Evolutionary conservation across 2,888 invertebrate species (phyloP).

Genomic region (Acronicta leporina): DNA sequence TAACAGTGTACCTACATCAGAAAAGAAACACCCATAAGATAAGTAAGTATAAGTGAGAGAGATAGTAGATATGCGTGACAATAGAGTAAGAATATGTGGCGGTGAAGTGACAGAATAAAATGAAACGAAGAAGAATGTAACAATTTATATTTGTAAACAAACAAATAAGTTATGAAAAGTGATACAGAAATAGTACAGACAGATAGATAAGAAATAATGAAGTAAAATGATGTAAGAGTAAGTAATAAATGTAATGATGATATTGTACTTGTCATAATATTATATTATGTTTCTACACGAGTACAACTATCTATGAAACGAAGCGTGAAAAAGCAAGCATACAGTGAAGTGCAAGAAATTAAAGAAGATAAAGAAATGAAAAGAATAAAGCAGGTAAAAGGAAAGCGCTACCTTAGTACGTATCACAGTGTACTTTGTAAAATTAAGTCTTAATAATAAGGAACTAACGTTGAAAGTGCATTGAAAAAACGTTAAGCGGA

Average conservation of each 20-base stretch:
- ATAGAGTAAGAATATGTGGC: slow-evolving; percentile 10
- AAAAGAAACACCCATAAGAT: not conserved
- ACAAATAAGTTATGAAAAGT: slow-evolving; percentile 28
- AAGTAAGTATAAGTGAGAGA: slow-evolving; percentile 5
- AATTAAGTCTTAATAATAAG: slow-evolving; percentile 66
- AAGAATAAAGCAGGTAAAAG: slow-evolving; percentile 30
- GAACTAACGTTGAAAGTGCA: slow-evolving; percentile 74
- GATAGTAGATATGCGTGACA: slow-evolving; percentile 23
- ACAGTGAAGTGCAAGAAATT: slow-evolving; percentile 42
- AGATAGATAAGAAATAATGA: slow-evolving; percentile 13
- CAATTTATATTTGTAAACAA: slow-evolving; percentile 54
- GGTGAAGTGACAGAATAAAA: slow-evolving; percentile 55
- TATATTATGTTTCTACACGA: slow-evolving; percentile 1
- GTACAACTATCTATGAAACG: slow-evolving; percentile 13
- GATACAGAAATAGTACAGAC: slow-evolving; percentile 40
- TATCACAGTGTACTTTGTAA: slow-evolving; percentile 86
- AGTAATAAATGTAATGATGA: slow-evolving; percentile 11
- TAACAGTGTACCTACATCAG: not conserved
- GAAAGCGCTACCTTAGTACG: slow-evolving; percentile 75
- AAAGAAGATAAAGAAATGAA: slow-evolving; percentile 37
- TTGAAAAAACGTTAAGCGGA: slow-evolving; percentile 66
- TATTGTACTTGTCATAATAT: slow-evolving; percentile 15
- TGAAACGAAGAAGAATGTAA: slow-evolving; percentile 63
- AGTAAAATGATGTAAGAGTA: slow-evolving; percentile 20
- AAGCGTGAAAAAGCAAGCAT: slow-evolving; percentile 50